A percentile compares a stretch with the other conserved stretches of the same genome.
Evolutionary conservation across 2,888 invertebrate genomes (phyloP).

Genomic region (Urechis unicinctus): DNA sequence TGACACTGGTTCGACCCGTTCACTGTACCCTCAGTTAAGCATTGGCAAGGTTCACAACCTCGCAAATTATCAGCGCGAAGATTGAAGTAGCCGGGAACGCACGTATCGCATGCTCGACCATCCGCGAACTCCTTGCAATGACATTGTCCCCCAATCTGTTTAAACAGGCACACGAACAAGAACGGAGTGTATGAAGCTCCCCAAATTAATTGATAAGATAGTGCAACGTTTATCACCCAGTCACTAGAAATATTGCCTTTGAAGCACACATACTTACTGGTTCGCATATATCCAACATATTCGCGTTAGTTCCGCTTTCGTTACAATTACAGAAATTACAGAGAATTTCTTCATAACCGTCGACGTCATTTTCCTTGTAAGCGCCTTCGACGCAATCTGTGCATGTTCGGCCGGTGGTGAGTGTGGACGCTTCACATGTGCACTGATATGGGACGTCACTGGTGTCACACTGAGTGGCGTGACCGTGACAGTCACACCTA

Average conservation of each 20-base stretch:
- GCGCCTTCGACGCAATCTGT: constrained; percentile 10
- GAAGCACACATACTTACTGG: neutral
- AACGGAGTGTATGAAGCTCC: no score
- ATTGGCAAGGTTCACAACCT: constrained; percentile 6
- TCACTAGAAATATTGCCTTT: neutral
- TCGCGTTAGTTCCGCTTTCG: constrained; percentile 5
- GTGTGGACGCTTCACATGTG: constrained; percentile 7
- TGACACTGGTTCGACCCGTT: neutral
- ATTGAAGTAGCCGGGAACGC: constrained; percentile 3
- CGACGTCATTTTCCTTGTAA: constrained; percentile 3
- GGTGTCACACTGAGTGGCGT: constrained; percentile 12
- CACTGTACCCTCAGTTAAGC: constrained; percentile 4
- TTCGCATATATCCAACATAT: neutral
- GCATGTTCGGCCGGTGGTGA: constrained; percentile 14
- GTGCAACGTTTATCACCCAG: no score
- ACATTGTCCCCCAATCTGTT: constrained; percentile 19
- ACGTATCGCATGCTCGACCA: constrained; percentile 10
- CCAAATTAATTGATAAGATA: no score
- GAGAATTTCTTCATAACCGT: neutral
- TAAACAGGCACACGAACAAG: no score
- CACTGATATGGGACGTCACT: constrained; percentile 12
- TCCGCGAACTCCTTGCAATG: constrained; percentile 11
- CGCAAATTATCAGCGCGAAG: constrained; percentile 1
- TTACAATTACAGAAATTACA: constrained; percentile 16
- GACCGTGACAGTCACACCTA: constrained; percentile 18